Conservation (phyloP, 2,888 invertebrate species). For the Ornithoptera priamus region DNA sequence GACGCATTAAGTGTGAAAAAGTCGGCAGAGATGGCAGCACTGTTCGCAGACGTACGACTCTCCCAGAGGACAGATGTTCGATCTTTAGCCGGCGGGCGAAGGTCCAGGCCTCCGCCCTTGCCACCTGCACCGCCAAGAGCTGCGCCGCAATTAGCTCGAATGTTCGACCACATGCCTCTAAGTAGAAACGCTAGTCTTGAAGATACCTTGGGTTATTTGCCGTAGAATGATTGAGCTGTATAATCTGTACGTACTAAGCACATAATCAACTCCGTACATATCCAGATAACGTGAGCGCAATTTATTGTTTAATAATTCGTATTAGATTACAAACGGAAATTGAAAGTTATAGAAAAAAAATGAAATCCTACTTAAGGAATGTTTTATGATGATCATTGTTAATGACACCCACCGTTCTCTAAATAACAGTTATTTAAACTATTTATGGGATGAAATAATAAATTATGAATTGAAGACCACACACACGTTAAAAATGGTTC, state of each 20-base stretch:
- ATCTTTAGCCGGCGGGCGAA: conserved; percentile 53
- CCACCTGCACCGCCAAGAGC: conserved; percentile 46
- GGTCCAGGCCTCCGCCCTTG: conserved; percentile 45
- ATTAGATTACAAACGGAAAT: background rate
- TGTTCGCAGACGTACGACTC: conserved; percentile 88
- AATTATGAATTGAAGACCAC: background rate
- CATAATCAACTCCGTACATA: too few relatives aligned
- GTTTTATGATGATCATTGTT: background rate
- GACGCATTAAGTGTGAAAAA: conserved; percentile 92
- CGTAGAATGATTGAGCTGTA: conserved; percentile 47
- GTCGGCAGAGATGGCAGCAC: conserved; percentile 92
- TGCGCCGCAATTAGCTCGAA: conserved; percentile 50
- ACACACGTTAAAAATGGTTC: background rate
- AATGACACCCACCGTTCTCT: conserved; percentile 2
- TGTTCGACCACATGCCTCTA: conserved; percentile 64
- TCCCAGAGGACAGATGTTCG: conserved; percentile 85
- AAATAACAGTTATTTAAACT: background rate
- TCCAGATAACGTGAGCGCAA: background rate
- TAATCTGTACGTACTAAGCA: background rate
- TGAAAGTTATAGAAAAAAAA: background rate
- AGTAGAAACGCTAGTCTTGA: conserved; percentile 79
- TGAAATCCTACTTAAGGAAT: background rate
- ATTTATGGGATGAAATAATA: background rate
- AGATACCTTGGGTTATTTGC: conserved; percentile 83
- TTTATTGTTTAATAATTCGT: background rate